Percentiles rank a stretch among this genome's conserved stretches.
These are phyloP conservation scores for Platichthys stellatus DNA, from an alignment of 2,113 vertebrate species.

Conservation along the genomic window DNA sequence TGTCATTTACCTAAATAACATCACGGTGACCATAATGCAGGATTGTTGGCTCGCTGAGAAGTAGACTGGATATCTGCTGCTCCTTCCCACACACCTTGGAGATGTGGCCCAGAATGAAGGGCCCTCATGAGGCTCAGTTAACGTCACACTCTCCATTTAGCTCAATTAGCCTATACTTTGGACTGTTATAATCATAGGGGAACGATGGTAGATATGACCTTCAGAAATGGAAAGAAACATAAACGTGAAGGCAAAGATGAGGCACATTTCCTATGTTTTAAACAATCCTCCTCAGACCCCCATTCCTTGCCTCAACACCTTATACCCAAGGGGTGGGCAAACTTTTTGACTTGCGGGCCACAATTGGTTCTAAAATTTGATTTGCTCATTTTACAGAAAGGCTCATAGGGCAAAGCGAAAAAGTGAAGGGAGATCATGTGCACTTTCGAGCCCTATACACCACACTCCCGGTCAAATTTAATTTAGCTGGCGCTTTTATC, in stretches of 20 bases:
- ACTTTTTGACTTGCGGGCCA: no score
- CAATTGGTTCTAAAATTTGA: no score
- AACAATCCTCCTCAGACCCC: no score
- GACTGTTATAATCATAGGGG: constrained; percentile 31
- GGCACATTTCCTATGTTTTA: neutral
- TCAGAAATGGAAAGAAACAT: constrained; percentile 17
- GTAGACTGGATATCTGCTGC: constrained; percentile 46
- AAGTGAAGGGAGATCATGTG: no score
- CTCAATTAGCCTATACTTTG: constrained; percentile 60
- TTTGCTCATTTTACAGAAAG: no score
- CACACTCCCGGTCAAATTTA: no score
- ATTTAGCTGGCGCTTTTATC: no score
- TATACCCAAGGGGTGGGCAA: no score
- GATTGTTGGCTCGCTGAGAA: constrained; percentile 31
- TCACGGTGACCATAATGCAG: constrained; percentile 12
- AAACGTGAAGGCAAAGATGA: neutral
- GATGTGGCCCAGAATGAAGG: constrained; percentile 63
- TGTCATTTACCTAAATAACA: constrained; percentile 17
- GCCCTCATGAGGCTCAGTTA: constrained; percentile 22
- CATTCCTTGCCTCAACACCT: no score
- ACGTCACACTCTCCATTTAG: constrained; percentile 53
- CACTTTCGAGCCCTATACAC: no score
- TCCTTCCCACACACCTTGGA: constrained; percentile 53
- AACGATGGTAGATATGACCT: constrained; percentile 40
- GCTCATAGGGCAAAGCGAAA: no score